Percentiles rank a stretch among this genome's conserved stretches.
These are phyloP conservation scores for Holotrichia oblita DNA, from an alignment of 1,140 invertebrate genomes.

Conservation along the genomic window DNA sequence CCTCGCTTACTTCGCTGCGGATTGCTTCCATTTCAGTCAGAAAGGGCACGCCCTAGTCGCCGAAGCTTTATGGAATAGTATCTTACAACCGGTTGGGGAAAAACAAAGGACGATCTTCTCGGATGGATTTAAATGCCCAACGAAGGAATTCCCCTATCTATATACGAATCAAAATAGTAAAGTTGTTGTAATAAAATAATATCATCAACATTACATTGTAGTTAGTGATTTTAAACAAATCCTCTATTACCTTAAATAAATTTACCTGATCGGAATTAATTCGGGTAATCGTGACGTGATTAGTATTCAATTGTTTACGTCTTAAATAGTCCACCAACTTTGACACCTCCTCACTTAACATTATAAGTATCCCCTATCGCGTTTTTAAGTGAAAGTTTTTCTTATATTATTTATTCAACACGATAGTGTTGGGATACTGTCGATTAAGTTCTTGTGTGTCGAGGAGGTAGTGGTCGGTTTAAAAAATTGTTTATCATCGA, in stretches of 20 bases:
- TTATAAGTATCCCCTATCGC: background rate
- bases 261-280: background rate
- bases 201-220: too few species aligned
- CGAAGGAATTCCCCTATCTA: background rate
- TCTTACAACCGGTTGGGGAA: background rate
- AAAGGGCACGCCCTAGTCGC: slow-evolving; percentile 67
- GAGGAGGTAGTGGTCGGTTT: background rate
- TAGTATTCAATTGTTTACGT: background rate
- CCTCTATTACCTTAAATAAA: background rate
- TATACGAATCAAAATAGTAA: slow-evolving; percentile 13
- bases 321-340: background rate
- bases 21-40: slow-evolving; percentile 79
- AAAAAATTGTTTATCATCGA: background rate
- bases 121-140: background rate
- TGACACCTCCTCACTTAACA: background rate
- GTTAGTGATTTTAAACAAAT: background rate
- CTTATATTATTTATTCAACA: background rate
- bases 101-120: background rate
- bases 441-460: background rate
- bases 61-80: slow-evolving; percentile 24
- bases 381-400: background rate
- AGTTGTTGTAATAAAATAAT: slow-evolving; percentile 9
- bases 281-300: background rate
- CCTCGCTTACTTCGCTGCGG: slow-evolving; percentile 69
- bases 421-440: background rate